Conservation (phyloP, 2,888 invertebrate genomes). For the Teleiodes luculella region DNA sequence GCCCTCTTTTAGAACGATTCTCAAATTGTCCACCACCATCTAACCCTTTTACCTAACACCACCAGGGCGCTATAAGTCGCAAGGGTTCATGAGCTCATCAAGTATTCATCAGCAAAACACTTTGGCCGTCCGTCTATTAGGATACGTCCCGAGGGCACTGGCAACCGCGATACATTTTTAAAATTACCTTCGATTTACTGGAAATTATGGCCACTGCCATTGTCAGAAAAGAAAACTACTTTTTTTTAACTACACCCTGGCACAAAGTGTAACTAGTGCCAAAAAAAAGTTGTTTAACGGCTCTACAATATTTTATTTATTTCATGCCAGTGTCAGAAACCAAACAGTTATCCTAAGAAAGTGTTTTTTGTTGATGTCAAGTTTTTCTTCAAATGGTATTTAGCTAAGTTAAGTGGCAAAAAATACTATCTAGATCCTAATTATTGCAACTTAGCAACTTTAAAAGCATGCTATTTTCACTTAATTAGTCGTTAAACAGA, state of each 20-base stretch:
- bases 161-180: constrained; percentile 54
- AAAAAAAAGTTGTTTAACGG: too few relatives aligned
- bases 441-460: neutral
- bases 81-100: constrained; percentile 64
- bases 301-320: too few relatives aligned
- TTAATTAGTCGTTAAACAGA: neutral
- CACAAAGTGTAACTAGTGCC: too few relatives aligned
- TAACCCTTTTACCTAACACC: constrained; percentile 6
- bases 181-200: constrained; percentile 37
- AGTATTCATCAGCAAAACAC: constrained; percentile 68
- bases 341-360: too few relatives aligned
- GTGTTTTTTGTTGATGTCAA: neutral
- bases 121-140: constrained; percentile 59
- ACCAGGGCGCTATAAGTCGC: constrained; percentile 43
- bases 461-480: neutral
- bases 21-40: constrained; percentile 1
- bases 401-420: neutral
- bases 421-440: neutral
- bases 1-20: too few relatives aligned
- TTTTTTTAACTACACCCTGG: neutral
- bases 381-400: neutral
- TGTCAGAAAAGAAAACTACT: constrained; percentile 3
- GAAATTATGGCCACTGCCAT: constrained; percentile 25
- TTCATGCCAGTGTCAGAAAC: too few relatives aligned
- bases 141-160: constrained; percentile 38